Conservation (phyloP, 1,140 invertebrate genomes). For the Pectinophora gossypiella region DNA sequence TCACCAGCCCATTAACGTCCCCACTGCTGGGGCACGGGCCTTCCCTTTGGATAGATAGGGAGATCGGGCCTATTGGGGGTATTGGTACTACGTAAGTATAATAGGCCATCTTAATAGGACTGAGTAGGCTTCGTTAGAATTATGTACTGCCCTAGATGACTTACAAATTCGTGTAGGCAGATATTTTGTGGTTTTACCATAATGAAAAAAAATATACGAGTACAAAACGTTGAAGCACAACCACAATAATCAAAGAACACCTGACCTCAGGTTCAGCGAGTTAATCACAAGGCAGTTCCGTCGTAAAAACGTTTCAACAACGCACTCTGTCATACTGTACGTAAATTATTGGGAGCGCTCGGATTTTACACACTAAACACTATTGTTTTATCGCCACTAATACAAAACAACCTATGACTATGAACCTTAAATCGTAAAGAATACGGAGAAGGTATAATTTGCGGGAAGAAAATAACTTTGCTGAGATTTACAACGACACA, state of each 20-base stretch:
- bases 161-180: no score
- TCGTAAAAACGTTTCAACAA: conserved; percentile 57
- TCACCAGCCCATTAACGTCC: no score
- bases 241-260: not conserved
- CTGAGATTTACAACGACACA: conserved; percentile 37
- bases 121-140: no score
- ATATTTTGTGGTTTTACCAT: no score
- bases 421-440: not conserved
- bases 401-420: not conserved
- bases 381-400: not conserved
- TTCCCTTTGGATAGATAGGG: no score
- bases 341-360: conserved; percentile 46
- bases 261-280: conserved; percentile 13
- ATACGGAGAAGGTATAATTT: not conserved
- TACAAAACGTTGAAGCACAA: no score
- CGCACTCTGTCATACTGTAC: conserved; percentile 49
- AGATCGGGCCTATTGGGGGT: no score
- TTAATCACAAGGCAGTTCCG: conserved; percentile 45
- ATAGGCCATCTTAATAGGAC: no score
- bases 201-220: no score
- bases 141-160: no score
- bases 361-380: conserved; percentile 23
- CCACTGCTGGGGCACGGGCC: no score
- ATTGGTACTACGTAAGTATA: no score
- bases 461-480: conserved; percentile 1